Percentiles rank a stretch among this genome's conserved stretches.
These are phyloP conservation scores for Proterorhinus semilunaris DNA, from an alignment of 2,113 vertebrate species.

Conservation along the genomic window DNA sequence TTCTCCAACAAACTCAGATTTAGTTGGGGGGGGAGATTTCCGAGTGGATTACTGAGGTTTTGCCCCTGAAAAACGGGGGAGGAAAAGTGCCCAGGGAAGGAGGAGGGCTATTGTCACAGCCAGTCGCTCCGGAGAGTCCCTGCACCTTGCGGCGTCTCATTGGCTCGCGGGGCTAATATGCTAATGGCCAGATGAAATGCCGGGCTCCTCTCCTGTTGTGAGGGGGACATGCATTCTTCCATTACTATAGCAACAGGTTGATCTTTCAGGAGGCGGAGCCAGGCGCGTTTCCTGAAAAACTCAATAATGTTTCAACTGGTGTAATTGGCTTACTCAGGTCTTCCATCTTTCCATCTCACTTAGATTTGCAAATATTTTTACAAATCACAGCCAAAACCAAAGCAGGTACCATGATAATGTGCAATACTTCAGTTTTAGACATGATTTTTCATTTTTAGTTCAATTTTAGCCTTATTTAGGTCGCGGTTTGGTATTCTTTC, in stretches of 20 bases:
- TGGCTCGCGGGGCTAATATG: constrained; percentile 71
- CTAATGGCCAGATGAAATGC: constrained; percentile 69
- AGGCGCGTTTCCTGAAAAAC: constrained; percentile 45
- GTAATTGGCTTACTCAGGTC: neutral
- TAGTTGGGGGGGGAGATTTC: constrained; percentile 56
- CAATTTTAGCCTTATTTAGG: no score
- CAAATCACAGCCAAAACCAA: no score
- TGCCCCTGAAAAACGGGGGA: constrained; percentile 50
- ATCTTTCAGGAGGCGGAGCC: constrained; percentile 53
- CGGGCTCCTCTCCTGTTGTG: constrained; percentile 64
- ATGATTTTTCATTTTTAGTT: no score
- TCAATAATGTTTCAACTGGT: constrained; percentile 7
- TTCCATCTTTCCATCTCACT: no score
- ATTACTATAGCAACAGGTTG: constrained; percentile 74
- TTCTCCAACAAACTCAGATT: constrained; percentile 34
- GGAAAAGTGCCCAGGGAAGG: constrained; percentile 37
- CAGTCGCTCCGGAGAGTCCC: constrained; percentile 70
- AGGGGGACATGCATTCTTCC: constrained; percentile 59
- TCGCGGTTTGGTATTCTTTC: no score
- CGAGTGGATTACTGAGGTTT: constrained; percentile 59
- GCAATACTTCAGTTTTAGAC: no score
- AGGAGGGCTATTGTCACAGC: constrained; percentile 67
- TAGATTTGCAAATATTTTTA: no score
- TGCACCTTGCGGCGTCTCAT: constrained; percentile 60
- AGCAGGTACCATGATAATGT: no score